These are phyloP conservation scores for Sycophila sp. DNA, from an alignment of 1,140 invertebrate species.

Conservation along the genomic window DNA sequence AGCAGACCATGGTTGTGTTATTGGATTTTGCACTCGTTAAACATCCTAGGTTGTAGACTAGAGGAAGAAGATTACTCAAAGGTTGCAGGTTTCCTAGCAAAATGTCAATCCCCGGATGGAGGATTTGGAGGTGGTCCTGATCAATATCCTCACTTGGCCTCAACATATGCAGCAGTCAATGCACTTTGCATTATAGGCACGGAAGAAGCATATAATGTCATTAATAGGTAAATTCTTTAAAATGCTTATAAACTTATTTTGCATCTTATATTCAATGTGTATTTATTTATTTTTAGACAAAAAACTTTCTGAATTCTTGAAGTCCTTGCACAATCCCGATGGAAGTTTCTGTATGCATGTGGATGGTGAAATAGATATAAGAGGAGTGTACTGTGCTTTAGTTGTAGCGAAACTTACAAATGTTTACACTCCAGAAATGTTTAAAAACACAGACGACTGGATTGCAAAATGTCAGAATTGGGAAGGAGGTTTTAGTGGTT, in stretches of 20 bases:
- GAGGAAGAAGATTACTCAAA: constrained; percentile 73
- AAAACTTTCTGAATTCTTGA: constrained; percentile 81
- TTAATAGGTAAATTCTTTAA: constrained; percentile 76
- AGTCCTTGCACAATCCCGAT: constrained; percentile 80
- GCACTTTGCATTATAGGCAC: constrained; percentile 90
- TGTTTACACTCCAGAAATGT: constrained; percentile 79
- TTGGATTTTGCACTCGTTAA: constrained; percentile 93
- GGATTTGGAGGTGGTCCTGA: constrained; percentile 95
- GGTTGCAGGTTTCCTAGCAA: constrained; percentile 75
- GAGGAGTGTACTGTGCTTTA: constrained; percentile 95
- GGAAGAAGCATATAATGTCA: constrained; percentile 84
- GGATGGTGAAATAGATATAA: constrained; percentile 94
- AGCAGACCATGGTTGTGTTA: constrained; percentile 95
- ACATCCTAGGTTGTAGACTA: constrained; percentile 80
- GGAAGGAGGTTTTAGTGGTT: constrained; percentile 97
- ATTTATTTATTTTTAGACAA: constrained; percentile 63
- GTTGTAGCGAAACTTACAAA: constrained; percentile 90
- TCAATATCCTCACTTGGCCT: constrained; percentile 91
- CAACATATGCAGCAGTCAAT: constrained; percentile 97
- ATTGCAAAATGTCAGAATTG: constrained; percentile 95
- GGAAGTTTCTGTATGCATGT: constrained; percentile 92
- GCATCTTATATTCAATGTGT: background rate
- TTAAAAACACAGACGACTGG: constrained; percentile 90
- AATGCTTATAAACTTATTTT: too few relatives aligned
- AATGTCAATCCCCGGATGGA: constrained; percentile 83